Conservation (phyloP, 1,140 invertebrate species). For the Drosophila truncata region DNA sequence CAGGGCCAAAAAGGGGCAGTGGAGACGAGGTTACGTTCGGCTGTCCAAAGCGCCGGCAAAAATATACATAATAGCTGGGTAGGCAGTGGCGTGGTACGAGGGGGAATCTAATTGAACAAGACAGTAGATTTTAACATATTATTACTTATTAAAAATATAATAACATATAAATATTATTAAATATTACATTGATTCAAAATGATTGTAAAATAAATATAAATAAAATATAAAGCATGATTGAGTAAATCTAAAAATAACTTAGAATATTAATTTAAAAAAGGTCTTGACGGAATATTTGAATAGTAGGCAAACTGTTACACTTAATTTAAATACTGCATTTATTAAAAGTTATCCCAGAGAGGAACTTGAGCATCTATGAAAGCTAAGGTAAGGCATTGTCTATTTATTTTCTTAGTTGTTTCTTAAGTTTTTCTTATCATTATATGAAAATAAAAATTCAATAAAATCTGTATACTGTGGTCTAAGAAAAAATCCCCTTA, state of each 20-base stretch:
- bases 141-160: background rate
- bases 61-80: constrained; percentile 38
- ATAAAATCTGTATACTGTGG: too few species aligned
- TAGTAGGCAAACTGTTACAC: too few species aligned
- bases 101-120: background rate
- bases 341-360: too few species aligned
- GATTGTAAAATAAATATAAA: too few species aligned
- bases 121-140: background rate
- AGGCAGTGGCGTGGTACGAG: constrained; percentile 6
- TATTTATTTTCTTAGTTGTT: too few species aligned
- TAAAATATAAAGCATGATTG: background rate
- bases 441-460: too few species aligned
- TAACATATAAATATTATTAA: background rate
- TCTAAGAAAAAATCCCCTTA: too few species aligned
- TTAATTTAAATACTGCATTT: background rate
- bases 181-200: background rate
- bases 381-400: too few species aligned
- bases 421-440: too few species aligned
- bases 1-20: constrained; percentile 40
- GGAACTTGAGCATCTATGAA: too few species aligned
- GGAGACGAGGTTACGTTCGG: constrained; percentile 34
- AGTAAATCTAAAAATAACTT: too few species aligned
- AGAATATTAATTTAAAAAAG: background rate
- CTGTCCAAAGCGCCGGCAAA: constrained; percentile 60
- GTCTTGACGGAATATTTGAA: background rate